phyloP scores from a whole-genome alignment of 2,797 vertebrate species.

The Monodelphis domestica region DNA sequence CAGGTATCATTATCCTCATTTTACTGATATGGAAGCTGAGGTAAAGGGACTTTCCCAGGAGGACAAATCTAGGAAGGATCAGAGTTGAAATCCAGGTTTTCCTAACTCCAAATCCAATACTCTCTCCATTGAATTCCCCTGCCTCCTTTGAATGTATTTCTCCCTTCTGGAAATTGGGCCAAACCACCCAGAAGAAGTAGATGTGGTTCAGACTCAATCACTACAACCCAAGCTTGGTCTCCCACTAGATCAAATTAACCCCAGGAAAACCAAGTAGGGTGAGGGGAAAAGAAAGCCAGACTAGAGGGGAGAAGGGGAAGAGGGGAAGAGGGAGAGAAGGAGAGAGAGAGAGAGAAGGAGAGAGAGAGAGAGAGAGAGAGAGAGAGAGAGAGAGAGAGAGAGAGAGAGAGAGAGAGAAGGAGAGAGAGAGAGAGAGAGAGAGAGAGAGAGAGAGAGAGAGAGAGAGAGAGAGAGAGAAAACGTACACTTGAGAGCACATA shows the following conservation, averaged over 20 bases:
- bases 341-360: not conserved
- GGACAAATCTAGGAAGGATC: not conserved
- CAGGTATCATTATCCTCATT: not conserved
- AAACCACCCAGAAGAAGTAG: not conserved
- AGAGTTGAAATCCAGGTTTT: not conserved
- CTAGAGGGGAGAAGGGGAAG: not conserved
- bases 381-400: too few species aligned
- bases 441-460: too few species aligned
- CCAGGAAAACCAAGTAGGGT: not conserved
- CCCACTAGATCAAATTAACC: not conserved
- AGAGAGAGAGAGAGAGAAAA: too few species aligned
- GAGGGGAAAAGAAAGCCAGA: not conserved
- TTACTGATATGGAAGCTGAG: not conserved
- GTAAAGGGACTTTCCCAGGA: not conserved
- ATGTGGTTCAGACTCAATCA: not conserved
- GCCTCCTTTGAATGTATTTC: not conserved
- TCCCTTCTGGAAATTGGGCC: not conserved
- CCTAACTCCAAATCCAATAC: not conserved
- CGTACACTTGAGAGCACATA: not conserved
- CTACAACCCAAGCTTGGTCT: not conserved
- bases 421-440: rapidly evolving
- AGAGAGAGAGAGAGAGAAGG: rapidly evolving
- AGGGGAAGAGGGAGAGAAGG: not conserved
- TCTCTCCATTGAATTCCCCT: not conserved
- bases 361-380: rapidly evolving